Percentiles rank a stretch among this genome's conserved stretches.
Conservation (phyloP, 2,113 vertebrate species). For the Pangasianodon hypophthalmus region DNA sequence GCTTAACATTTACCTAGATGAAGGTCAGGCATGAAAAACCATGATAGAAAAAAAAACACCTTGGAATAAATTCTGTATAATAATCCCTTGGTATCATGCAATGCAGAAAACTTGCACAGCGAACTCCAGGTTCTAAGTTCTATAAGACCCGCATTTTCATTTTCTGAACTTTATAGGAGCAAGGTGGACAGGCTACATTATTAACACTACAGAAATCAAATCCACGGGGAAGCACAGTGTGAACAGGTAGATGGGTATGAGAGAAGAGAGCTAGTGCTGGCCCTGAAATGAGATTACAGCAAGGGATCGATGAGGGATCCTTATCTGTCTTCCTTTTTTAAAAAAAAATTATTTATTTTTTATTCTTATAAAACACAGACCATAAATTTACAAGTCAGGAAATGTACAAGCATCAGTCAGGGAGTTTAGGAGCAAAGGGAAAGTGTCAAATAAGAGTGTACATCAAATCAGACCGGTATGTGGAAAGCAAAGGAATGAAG, state of each 20-base stretch:
- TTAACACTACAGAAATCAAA: not conserved
- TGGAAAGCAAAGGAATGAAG: not conserved
- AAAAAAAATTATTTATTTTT: not conserved
- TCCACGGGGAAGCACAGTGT: not conserved
- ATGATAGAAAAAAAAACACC: not conserved
- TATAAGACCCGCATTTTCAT: not conserved
- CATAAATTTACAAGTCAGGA: constrained; percentile 50
- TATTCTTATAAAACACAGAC: constrained; percentile 17
- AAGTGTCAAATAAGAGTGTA: constrained; percentile 14
- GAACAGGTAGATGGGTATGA: not conserved
- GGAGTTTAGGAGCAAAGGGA: not conserved
- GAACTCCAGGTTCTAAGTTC: not conserved
- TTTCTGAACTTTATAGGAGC: not conserved
- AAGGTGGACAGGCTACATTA: not conserved
- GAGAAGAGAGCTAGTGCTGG: constrained; percentile 35
- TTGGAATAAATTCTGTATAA: not conserved
- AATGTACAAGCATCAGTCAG: constrained; percentile 30
- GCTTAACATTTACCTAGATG: not conserved
- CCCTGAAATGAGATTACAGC: constrained; percentile 57
- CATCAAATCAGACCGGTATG: not conserved
- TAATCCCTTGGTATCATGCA: not conserved
- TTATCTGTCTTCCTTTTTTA: not conserved
- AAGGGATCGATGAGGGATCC: constrained; percentile 50
- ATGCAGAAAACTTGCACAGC: not conserved
- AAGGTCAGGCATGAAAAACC: not conserved